Evolutionary conservation across 2,797 vertebrate species (phyloP).

Genomic region (Caiman crocodilus): DNA sequence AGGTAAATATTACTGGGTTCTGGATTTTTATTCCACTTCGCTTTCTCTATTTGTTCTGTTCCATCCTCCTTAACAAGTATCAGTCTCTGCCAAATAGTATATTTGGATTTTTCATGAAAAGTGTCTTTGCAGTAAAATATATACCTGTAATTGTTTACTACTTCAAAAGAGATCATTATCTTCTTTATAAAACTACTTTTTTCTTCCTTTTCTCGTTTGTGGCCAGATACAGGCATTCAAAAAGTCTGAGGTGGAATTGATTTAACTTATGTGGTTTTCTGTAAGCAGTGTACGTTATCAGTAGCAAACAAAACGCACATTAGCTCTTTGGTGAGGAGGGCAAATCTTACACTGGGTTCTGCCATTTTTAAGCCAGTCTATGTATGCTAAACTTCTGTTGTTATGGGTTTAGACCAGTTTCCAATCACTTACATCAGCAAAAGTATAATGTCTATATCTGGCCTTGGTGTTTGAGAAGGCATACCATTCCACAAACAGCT

Average conservation of each 20-base stretch:
- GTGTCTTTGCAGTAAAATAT: not conserved
- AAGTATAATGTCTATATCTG: too few species aligned
- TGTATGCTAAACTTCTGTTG: too few species aligned
- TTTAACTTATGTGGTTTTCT: too few species aligned
- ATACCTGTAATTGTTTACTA: not conserved
- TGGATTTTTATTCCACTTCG: not conserved
- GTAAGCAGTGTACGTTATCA: too few species aligned
- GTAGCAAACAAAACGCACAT: too few species aligned
- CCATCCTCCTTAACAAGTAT: not conserved
- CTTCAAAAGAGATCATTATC: not conserved
- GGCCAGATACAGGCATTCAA: too few species aligned
- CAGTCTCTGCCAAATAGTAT: not conserved
- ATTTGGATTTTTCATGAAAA: not conserved
- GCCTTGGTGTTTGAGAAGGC: not conserved
- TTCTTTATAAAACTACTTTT: not conserved
- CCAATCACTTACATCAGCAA: too few species aligned
- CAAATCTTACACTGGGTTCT: too few species aligned
- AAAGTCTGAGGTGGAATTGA: too few species aligned
- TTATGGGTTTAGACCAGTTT: too few species aligned
- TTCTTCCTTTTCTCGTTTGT: not conserved
- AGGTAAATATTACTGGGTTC: not conserved
- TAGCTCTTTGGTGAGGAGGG: too few species aligned
- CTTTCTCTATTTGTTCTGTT: not conserved
- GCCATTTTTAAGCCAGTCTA: too few species aligned
- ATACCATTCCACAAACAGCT: not conserved